Evolutionary conservation across 1,140 invertebrate genomes (phyloP).

Genomic region (Bombus terrestris): DNA sequence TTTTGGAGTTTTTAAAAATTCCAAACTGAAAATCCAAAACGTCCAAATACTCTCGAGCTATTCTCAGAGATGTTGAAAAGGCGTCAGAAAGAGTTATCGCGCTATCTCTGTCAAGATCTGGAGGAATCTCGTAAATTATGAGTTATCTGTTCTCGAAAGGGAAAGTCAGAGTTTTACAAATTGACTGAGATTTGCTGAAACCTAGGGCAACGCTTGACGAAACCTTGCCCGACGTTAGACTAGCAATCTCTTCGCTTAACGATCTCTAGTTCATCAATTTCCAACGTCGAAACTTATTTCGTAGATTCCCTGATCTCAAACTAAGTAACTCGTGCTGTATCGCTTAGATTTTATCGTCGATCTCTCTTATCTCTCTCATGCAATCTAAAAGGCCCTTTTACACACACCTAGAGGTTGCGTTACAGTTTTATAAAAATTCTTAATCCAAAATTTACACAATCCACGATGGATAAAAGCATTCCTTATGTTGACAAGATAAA

Average conservation of each 20-base stretch:
- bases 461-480: fast-evolving
- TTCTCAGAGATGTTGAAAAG: neutral
- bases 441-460: too few relatives aligned
- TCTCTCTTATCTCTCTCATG: too few relatives aligned
- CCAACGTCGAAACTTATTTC: neutral
- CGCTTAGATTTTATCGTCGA: neutral
- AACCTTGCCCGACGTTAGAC: neutral
- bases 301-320: too few relatives aligned
- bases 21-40: neutral
- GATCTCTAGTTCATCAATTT: neutral
- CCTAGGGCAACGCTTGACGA: neutral
- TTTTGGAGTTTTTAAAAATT: too few relatives aligned
- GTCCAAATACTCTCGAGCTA: too few relatives aligned
- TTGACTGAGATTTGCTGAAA: neutral
- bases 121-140: too few relatives aligned
- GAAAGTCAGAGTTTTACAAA: too few relatives aligned
- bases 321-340: neutral
- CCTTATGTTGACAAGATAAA: too few relatives aligned
- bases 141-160: neutral
- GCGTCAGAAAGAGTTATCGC: neutral
- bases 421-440: too few relatives aligned
- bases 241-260: neutral
- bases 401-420: too few relatives aligned
- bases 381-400: too few relatives aligned
- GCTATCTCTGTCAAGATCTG: neutral